These are phyloP conservation scores for Pollenia amentaria DNA, from an alignment of 2,888 invertebrate species.

Conservation along the genomic window DNA sequence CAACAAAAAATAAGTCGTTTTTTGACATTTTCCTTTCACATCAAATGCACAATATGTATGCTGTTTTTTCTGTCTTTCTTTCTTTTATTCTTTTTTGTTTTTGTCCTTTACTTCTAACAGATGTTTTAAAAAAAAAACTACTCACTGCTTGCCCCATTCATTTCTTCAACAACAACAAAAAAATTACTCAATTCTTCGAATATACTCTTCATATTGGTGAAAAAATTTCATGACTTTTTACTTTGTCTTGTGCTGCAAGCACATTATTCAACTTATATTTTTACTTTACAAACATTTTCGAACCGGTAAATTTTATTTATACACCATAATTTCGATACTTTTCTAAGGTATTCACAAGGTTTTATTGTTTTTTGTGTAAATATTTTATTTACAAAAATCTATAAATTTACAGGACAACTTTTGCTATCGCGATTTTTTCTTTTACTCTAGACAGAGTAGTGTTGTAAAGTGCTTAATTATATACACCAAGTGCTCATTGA, in stretches of 20 bases:
- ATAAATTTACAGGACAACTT: slow-evolving; percentile 25
- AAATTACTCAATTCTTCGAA: slow-evolving; percentile 62
- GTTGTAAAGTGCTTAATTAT: slow-evolving; percentile 54
- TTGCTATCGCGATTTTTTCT: slow-evolving; percentile 48
- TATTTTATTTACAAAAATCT: slow-evolving; percentile 57
- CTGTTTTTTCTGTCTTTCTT: slow-evolving; percentile 25
- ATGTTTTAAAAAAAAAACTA: slow-evolving; percentile 45
- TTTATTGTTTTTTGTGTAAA: slow-evolving; percentile 1
- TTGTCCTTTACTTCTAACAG: slow-evolving; percentile 59
- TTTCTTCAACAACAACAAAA: slow-evolving; percentile 16
- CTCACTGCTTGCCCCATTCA: slow-evolving; percentile 9
- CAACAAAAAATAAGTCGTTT: slow-evolving; percentile 21
- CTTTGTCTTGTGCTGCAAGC: slow-evolving; percentile 48
- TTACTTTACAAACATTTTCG: neutral
- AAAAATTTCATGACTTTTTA: slow-evolving; percentile 52
- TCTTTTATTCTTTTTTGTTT: slow-evolving; percentile 58
- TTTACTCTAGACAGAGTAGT: slow-evolving; percentile 60
- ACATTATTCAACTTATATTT: slow-evolving; percentile 45
- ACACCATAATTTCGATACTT: neutral
- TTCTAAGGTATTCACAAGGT: slow-evolving; percentile 1
- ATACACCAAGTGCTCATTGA: slow-evolving; percentile 11
- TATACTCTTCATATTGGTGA: slow-evolving; percentile 49
- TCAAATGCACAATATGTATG: slow-evolving; percentile 39
- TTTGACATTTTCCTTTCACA: slow-evolving; percentile 66
- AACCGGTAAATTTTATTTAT: neutral